A percentile compares a stretch with the other conserved stretches of the same genome.
Conservation (phyloP, 2,797 vertebrate genomes). For the Chaetodon trifasciatus region DNA sequence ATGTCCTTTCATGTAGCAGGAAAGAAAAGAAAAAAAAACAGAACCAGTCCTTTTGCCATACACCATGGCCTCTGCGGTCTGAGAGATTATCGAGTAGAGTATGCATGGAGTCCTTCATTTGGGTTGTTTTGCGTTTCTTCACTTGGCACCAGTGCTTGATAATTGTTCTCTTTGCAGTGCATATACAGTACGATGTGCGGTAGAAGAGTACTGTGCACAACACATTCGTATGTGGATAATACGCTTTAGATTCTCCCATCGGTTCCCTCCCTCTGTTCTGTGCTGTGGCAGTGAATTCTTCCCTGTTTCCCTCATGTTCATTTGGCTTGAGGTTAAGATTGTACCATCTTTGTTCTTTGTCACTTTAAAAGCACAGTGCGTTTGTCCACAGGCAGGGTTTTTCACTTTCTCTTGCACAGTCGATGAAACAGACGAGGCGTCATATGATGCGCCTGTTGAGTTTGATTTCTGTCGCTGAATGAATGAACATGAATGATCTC, state of each 20-base stretch:
- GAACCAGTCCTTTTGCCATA: slow-evolving; percentile 65
- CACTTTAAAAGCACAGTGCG: slow-evolving; percentile 53
- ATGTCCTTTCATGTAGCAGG: slow-evolving; percentile 81
- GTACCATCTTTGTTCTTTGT: slow-evolving; percentile 38
- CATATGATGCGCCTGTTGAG: slow-evolving; percentile 32
- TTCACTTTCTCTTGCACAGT: slow-evolving; percentile 17
- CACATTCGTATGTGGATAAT: slow-evolving; percentile 39
- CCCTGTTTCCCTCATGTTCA: slow-evolving; percentile 23
- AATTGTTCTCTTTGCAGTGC: slow-evolving; percentile 62
- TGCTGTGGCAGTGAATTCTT: slow-evolving; percentile 38
- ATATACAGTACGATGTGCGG: slow-evolving; percentile 53
- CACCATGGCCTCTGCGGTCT: slow-evolving; percentile 64
- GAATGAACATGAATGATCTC: slow-evolving; percentile 35
- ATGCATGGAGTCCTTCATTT: slow-evolving; percentile 72
- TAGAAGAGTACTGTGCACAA: slow-evolving; percentile 66
- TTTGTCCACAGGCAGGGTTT: slow-evolving; percentile 36
- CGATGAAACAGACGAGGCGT: slow-evolving; percentile 18
- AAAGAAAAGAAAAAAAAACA: slow-evolving; percentile 51
- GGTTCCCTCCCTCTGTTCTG: slow-evolving; percentile 36
- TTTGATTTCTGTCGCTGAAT: slow-evolving; percentile 35
- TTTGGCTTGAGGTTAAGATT: slow-evolving; percentile 47
- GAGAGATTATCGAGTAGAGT: slow-evolving; percentile 71
- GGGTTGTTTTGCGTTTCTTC: slow-evolving; percentile 47
- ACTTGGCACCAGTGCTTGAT: slow-evolving; percentile 55
- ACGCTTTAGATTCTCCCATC: slow-evolving; percentile 27